Percentiles rank a stretch among this genome's conserved stretches.
phyloP scores from a whole-genome alignment of 2,888 invertebrate genomes.

The Melinaea menophilus region DNA sequence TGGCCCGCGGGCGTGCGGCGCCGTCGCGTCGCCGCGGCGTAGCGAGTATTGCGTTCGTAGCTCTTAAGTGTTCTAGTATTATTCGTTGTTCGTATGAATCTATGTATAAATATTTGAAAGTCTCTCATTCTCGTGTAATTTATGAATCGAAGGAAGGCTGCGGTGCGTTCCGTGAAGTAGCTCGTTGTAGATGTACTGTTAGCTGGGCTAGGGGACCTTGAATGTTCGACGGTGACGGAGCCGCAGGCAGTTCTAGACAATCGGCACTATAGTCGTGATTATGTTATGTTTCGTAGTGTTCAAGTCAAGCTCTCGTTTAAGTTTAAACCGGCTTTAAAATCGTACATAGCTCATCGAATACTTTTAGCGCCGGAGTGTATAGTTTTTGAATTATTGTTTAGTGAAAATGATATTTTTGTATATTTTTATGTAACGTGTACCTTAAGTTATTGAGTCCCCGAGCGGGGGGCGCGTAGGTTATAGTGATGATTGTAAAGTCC shows the following conservation, averaged over 20 bases:
- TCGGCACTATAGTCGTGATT: slow-evolving; percentile 77
- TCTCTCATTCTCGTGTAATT: slow-evolving; percentile 77
- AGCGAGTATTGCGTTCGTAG: slow-evolving; percentile 64
- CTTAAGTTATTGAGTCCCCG: slow-evolving; percentile 72
- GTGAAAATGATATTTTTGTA: slow-evolving; percentile 78
- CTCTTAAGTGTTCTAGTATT: slow-evolving; percentile 76
- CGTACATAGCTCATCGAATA: slow-evolving; percentile 74
- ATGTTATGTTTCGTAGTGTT: slow-evolving; percentile 68
- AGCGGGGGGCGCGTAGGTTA: slow-evolving; percentile 63
- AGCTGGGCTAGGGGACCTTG: slow-evolving; percentile 79
- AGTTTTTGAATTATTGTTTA: slow-evolving; percentile 74
- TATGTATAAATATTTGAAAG: slow-evolving; percentile 78
- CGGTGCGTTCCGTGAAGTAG: slow-evolving; percentile 70
- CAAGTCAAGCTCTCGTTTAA: slow-evolving; percentile 77
- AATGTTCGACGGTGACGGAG: slow-evolving; percentile 69
- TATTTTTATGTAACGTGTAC: slow-evolving; percentile 73
- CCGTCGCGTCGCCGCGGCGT: slow-evolving; percentile 66
- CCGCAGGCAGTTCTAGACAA: slow-evolving; percentile 77
- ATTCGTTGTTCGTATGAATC: slow-evolving; percentile 78
- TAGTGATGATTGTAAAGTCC: slow-evolving; percentile 77
- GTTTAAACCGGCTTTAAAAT: slow-evolving; percentile 72
- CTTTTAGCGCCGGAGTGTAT: slow-evolving; percentile 75
- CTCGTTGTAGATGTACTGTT: slow-evolving; percentile 75
- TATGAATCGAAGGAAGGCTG: slow-evolving; percentile 71
- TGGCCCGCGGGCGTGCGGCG: slow-evolving; percentile 68